Evolutionary conservation across 2,797 vertebrate genomes (phyloP).

Genomic region (Orientallactaga sibirica): DNA sequence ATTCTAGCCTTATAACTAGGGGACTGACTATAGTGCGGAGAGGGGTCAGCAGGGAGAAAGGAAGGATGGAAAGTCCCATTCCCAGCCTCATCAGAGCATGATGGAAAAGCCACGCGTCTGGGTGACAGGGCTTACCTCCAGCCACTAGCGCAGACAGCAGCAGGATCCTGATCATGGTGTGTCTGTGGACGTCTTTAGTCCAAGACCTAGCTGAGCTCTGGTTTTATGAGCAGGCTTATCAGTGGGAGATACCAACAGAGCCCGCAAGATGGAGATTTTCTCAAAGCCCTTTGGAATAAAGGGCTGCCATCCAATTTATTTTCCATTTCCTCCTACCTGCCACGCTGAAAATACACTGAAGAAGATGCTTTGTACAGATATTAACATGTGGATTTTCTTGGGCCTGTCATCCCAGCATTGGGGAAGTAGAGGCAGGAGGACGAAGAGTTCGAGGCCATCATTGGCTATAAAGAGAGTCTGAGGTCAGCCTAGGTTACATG

Average conservation of each 20-base stretch:
- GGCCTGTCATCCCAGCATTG: background rate
- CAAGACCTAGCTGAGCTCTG: fast-evolving
- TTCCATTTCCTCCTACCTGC: background rate
- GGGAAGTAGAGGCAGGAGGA: background rate
- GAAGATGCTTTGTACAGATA: background rate
- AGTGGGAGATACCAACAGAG: background rate
- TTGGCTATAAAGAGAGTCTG: background rate
- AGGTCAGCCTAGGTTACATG: background rate
- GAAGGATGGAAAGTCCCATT: background rate
- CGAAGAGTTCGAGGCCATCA: background rate
- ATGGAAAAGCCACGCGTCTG: background rate
- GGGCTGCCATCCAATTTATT: slow-evolving; percentile 55
- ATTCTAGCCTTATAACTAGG: background rate
- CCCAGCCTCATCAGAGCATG: background rate
- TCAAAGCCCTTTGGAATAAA: slow-evolving; percentile 69
- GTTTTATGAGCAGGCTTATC: slow-evolving; percentile 73
- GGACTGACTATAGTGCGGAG: background rate
- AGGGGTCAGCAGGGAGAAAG: fast-evolving
- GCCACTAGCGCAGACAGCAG: slow-evolving; percentile 71
- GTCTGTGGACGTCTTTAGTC: background rate
- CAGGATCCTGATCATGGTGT: slow-evolving; percentile 77
- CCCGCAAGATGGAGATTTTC: slow-evolving; percentile 41
- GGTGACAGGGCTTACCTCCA: slow-evolving; percentile 68
- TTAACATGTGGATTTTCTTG: slow-evolving; percentile 23
- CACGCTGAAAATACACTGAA: slow-evolving; percentile 17